Evolutionary conservation across 2,888 invertebrate genomes (phyloP).

Genomic region (Macropis europaea): DNA sequence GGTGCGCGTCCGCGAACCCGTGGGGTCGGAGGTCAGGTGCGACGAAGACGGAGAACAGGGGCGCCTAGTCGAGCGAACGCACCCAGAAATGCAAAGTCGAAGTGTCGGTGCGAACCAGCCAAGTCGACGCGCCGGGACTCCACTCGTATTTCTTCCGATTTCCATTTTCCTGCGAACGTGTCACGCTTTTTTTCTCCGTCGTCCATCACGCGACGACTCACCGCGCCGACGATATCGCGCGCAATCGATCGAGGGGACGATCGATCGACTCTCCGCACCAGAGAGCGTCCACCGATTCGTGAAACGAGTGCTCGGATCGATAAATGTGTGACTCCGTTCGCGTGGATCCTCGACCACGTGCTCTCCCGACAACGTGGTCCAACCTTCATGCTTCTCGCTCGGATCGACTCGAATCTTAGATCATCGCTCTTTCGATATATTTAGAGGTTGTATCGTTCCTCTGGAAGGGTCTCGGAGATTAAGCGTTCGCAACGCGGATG

Average conservation of each 20-base stretch:
- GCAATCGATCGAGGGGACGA: constrained; percentile 8
- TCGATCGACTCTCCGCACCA: constrained; percentile 10
- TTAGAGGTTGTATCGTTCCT: background rate
- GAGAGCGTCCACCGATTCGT: background rate
- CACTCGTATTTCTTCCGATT: constrained; percentile 10
- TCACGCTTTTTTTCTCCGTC: background rate
- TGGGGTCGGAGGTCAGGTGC: constrained; percentile 72
- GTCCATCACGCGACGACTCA: constrained; percentile 2
- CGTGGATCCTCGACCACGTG: constrained; percentile 51
- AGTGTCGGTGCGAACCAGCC: constrained; percentile 61
- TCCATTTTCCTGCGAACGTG: constrained; percentile 2
- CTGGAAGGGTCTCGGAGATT: no score
- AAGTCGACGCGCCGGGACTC: constrained; percentile 51
- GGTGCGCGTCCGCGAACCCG: constrained; percentile 72
- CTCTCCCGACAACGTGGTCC: constrained; percentile 48
- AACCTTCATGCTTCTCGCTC: no score
- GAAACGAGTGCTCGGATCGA: constrained; percentile 21
- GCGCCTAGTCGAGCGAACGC: constrained; percentile 63
- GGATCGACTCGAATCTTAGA: no score
- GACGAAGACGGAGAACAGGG: constrained; percentile 68
- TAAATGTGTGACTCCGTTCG: constrained; percentile 3
- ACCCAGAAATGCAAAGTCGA: constrained; percentile 69
- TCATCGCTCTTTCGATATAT: background rate
- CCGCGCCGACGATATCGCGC: background rate
- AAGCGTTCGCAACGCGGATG: background rate